Evolutionary conservation across 1,140 invertebrate genomes (phyloP), one percentile per base, ranked within the genome.

Genomic region (Pseudomyrmex flavicornis): DNA sequence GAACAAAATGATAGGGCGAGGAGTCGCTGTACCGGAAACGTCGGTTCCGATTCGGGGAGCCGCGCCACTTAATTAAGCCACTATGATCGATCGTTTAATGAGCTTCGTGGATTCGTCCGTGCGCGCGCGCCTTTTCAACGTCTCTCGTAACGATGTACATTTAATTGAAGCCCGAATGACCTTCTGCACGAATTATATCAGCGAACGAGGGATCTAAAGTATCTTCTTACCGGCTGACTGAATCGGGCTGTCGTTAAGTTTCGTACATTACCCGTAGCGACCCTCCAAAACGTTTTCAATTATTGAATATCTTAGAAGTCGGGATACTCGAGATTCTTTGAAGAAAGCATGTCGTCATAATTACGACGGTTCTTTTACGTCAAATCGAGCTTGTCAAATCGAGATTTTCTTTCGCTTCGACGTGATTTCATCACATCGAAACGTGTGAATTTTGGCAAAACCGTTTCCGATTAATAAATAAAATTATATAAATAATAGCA

Each of bases 41-140:
- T 56, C 73, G 82, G 17, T 83, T 83, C 82, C 69, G 70, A 82
- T 82, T 75, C 70, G 75, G 56, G 61, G 63, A 66, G 72, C 79
- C 56, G 58, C 75, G 44, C 52, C 73, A 83, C 73, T 83, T 83
- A 83, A 83, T 83, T 83, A 83, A 83, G 52, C 73, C 52, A 56
- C 73, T 83, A 77, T 68, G 52, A 83, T 83, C 82, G 73, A 83
- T 83, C 82, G 73, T 66, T 76, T 66, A 76, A 83, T 75, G 82
- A 82, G 58, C 70, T 50, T 48, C 79, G 56, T 59, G 61, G 44
- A 72, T 73, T 82, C 50, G 35, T 72, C 15, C n/a, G 69, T 22
- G 77, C 69, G 69, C 35, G 35, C 35, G 35, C 69, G 69, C 13
- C 70, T 75, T 82, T 75, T 82, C 79, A 63, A 10, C 48, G 61